Percentiles rank a stretch among this genome's conserved stretches.
phyloP scores from a whole-genome alignment of 1,140 invertebrate species.

The Drosophila kanapiae region DNA sequence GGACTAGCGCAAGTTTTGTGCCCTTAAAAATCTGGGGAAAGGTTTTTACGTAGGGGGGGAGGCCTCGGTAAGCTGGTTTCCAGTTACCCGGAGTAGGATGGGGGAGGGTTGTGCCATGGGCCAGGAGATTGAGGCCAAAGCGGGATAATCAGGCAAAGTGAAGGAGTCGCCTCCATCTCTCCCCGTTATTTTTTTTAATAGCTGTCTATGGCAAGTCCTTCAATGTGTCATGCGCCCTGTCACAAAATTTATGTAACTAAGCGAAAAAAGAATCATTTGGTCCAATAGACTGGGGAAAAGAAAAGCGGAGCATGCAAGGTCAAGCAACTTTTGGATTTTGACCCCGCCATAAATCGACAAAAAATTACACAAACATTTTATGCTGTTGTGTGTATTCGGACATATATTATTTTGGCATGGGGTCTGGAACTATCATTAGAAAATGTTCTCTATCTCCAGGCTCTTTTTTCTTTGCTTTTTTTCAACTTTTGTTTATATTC shows the following conservation, averaged over 20 bases:
- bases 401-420: slow-evolving; percentile 20
- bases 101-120: background rate
- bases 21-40: background rate
- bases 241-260: slow-evolving; percentile 62
- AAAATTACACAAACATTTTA: slow-evolving; percentile 6
- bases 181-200: slow-evolving; percentile 17
- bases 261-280: slow-evolving; percentile 20
- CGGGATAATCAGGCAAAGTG: slow-evolving; percentile 45
- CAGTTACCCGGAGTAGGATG: slow-evolving; percentile 6
- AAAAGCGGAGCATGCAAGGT: slow-evolving; percentile 20
- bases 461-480: background rate
- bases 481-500: slow-evolving; percentile 40
- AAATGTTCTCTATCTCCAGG: slow-evolving; percentile 14
- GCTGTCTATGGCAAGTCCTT: slow-evolving; percentile 37
- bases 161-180: background rate
- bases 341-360: background rate
- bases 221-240: slow-evolving; percentile 64
- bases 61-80: slow-evolving; percentile 2
- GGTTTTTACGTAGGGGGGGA: background rate
- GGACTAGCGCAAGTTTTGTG: slow-evolving; percentile 11
- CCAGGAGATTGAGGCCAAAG: slow-evolving; percentile 18
- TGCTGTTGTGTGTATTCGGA: background rate
- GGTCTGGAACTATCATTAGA: slow-evolving; percentile 14
- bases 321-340: slow-evolving; percentile 30
- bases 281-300: background rate